Evolutionary conservation across 2,888 invertebrate species (phyloP).

Genomic region (Epicampocera succincta): DNA sequence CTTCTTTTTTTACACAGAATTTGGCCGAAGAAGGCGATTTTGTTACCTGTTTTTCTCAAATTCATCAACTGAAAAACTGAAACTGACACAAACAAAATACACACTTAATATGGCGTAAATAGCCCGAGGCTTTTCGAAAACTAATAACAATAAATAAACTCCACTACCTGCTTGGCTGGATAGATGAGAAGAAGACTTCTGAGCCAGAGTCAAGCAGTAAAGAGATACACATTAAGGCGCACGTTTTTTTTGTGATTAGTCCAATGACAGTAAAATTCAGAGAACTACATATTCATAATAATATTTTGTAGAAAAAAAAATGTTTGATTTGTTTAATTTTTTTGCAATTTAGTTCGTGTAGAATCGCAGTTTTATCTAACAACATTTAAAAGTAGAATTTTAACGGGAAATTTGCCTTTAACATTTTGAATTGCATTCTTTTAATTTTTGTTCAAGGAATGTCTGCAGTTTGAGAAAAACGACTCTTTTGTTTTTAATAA

Average conservation of each 20-base stretch:
- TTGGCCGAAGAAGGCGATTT: slow-evolving; percentile 36
- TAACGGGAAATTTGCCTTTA: slow-evolving; percentile 40
- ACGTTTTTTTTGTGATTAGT: slow-evolving; percentile 39
- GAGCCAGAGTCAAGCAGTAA: slow-evolving; percentile 3
- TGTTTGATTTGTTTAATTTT: slow-evolving; percentile 1
- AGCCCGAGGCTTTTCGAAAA: slow-evolving; percentile 35
- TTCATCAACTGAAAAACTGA: slow-evolving; percentile 48
- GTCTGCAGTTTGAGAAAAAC: no score
- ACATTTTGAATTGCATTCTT: neutral
- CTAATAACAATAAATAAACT: neutral
- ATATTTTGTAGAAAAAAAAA: slow-evolving; percentile 33
- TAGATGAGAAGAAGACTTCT: neutral
- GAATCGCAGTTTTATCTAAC: slow-evolving; percentile 35
- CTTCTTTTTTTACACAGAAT: slow-evolving; percentile 19
- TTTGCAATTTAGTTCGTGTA: slow-evolving; percentile 24
- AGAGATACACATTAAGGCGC: slow-evolving; percentile 37
- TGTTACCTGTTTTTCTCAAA: slow-evolving; percentile 53
- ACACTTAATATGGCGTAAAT: slow-evolving; percentile 34
- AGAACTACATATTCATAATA: slow-evolving; percentile 36
- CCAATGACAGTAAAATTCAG: slow-evolving; percentile 57
- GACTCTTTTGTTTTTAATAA: no score
- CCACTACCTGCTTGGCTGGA: slow-evolving; percentile 44
- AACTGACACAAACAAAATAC: slow-evolving; percentile 40
- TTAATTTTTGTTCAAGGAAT: no score
- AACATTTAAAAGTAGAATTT: no score